phyloP scores from a whole-genome alignment of 2,113 vertebrate species.

The Ictidomys tridecemlineatus region DNA sequence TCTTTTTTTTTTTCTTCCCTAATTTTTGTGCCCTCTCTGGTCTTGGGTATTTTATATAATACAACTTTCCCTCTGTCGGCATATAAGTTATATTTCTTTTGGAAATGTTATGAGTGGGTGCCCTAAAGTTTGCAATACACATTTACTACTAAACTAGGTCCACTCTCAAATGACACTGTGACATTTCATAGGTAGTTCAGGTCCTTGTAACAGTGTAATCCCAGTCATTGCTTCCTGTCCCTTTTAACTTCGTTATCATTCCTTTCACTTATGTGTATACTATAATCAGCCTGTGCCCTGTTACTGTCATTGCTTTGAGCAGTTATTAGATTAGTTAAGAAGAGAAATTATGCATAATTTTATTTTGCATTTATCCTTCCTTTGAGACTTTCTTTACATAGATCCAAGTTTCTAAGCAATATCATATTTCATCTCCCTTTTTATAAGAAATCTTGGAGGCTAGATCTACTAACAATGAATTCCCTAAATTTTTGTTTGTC shows the following conservation, averaged over 20 bases:
- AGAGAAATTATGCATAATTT: neutral
- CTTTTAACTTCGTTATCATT: neutral
- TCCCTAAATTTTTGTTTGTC: neutral
- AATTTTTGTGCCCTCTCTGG: neutral
- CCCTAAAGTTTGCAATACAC: neutral
- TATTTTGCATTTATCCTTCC: neutral
- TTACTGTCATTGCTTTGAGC: neutral
- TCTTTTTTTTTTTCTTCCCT: neutral
- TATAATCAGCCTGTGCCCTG: neutral
- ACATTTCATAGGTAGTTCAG: neutral
- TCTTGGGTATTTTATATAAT: neutral
- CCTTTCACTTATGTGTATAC: neutral
- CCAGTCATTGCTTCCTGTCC: neutral
- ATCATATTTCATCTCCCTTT: neutral
- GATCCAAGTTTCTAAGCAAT: neutral
- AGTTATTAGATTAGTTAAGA: neutral
- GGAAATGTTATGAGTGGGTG: neutral
- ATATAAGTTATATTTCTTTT: neutral
- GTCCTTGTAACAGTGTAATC: neutral
- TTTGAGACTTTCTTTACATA: neutral
- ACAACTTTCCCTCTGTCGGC: neutral
- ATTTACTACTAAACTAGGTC: neutral
- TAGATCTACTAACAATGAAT: neutral
- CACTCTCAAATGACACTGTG: neutral
- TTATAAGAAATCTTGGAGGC: neutral